Conservation (phyloP, 2,797 vertebrate genomes). For the Alcedo atthis region DNA sequence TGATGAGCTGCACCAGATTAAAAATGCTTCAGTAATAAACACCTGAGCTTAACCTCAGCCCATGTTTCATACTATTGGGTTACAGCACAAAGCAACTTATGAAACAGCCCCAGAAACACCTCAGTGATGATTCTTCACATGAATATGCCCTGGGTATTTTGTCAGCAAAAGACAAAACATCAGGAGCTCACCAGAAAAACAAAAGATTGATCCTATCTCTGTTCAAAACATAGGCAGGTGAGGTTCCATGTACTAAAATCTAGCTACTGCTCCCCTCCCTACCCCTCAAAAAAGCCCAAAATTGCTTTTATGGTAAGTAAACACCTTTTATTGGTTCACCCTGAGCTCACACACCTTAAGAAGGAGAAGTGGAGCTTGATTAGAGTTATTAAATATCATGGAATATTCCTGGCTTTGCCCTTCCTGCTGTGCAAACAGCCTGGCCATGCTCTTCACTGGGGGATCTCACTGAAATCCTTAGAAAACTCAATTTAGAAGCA, state of each 20-base stretch:
- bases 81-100: not conserved
- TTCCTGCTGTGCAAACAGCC: not conserved
- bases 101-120: not conserved
- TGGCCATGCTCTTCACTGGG: not conserved
- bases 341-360: not conserved
- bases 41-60: not conserved
- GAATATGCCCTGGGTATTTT: not conserved
- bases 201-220: not conserved
- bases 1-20: not conserved
- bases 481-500: not conserved
- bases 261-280: not conserved
- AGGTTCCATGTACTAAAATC: not conserved
- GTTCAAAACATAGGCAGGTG: not conserved
- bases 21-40: slow-evolving; percentile 37
- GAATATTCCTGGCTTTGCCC: not conserved
- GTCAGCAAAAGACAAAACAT: not conserved
- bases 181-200: not conserved
- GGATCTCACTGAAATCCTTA: not conserved
- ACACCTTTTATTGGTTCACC: not conserved
- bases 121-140: not conserved
- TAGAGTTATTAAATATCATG: not conserved
- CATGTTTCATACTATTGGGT: not conserved
- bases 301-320: not conserved
- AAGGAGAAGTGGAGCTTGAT: not conserved
- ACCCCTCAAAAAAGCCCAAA: too few relatives aligned